Percentiles rank a stretch among this genome's conserved stretches.
Evolutionary conservation across 2,888 invertebrate species (phyloP).

Genomic region (Anodontia alba): DNA sequence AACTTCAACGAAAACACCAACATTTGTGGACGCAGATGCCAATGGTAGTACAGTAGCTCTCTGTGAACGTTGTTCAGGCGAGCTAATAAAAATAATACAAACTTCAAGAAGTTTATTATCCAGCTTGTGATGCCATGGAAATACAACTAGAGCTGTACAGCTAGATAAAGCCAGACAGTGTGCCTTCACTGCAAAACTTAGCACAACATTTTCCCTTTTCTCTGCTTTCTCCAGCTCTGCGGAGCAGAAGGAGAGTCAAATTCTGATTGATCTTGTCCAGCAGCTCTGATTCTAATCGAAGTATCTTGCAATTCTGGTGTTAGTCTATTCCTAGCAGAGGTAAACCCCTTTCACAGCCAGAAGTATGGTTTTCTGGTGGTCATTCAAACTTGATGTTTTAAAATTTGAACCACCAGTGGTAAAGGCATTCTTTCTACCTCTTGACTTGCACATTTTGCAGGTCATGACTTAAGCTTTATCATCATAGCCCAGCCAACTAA

Average conservation of each 20-base stretch:
- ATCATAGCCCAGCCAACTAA: not conserved
- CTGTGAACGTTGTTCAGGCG: too few relatives aligned
- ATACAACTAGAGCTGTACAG: too few relatives aligned
- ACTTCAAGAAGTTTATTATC: too few relatives aligned
- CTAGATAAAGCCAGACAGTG: too few relatives aligned
- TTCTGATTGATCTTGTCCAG: too few relatives aligned
- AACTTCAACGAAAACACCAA: too few relatives aligned
- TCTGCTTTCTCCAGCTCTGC: not conserved
- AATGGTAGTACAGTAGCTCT: too few relatives aligned
- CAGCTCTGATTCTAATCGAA: conserved; percentile 2
- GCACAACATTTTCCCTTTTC: not conserved
- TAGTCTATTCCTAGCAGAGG: conserved; percentile 6
- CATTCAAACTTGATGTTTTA: not conserved
- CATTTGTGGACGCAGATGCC: too few relatives aligned
- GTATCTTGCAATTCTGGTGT: not conserved
- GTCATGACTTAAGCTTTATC: not conserved
- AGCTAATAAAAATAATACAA: too few relatives aligned
- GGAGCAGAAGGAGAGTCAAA: conserved; percentile 3
- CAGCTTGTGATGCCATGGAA: too few relatives aligned
- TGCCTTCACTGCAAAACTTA: too few relatives aligned
- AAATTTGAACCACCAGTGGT: not conserved
- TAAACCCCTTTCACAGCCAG: conserved; percentile 24
- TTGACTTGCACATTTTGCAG: not conserved
- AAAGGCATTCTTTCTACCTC: not conserved
- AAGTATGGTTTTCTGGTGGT: conserved; percentile 1